phyloP scores from a whole-genome alignment of 2,113 vertebrate genomes.

The Phainopepla nitens region DNA sequence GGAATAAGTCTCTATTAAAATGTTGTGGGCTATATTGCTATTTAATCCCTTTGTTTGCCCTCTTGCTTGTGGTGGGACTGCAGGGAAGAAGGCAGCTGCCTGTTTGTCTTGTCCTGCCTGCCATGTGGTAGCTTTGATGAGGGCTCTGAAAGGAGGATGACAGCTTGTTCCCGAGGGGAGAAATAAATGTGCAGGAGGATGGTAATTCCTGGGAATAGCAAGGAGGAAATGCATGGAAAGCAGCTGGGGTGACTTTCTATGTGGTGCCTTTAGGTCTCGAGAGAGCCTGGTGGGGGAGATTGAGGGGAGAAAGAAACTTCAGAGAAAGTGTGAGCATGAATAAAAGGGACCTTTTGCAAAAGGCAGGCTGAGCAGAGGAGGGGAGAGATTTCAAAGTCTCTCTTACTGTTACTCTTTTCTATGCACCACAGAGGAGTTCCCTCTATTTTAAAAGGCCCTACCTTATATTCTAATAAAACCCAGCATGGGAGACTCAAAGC shows the following conservation, averaged over 20 bases:
- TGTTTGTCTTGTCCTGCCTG: neutral
- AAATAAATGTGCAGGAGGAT: neutral
- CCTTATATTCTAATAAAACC: neutral
- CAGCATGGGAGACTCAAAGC: neutral
- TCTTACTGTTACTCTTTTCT: neutral
- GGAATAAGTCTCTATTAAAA: neutral
- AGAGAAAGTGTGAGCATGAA: neutral
- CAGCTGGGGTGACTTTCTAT: neutral
- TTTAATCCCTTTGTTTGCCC: neutral
- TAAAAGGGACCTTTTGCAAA: neutral
- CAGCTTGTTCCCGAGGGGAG: accelerated
- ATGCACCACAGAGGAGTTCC: neutral
- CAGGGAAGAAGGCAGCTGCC: neutral
- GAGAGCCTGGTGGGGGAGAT: neutral
- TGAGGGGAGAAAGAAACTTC: accelerated
- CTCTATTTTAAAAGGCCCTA: neutral
- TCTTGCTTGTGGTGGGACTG: neutral
- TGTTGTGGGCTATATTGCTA: neutral
- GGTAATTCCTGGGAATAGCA: neutral
- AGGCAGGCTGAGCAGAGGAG: neutral
- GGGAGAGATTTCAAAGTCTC: neutral
- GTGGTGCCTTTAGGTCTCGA: neutral
- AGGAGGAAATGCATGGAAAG: neutral
- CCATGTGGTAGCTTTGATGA: accelerated
- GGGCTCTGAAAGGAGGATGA: neutral